Base-by-base conservation (phyloP, 1,140 invertebrate species). In the Bombus turneri region DNA sequence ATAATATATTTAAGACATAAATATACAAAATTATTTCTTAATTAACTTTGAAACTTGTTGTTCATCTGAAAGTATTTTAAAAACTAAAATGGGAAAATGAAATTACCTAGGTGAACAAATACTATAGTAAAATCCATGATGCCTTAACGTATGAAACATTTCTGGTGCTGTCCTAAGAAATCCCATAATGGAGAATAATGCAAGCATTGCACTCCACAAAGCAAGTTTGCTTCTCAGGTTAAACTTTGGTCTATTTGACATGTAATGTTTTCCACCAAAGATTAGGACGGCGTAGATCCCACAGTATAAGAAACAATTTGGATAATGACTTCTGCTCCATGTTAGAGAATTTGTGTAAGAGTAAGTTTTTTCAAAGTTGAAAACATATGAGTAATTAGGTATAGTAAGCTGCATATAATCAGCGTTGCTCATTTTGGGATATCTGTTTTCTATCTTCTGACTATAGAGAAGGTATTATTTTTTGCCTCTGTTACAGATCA, bases 241-340 rank as follows among this genome's bases (percentile, higher is more conserved):
- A 95, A 98, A 99, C 92, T 97, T 97, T 68, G 97, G 97, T 88
- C 99, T 96, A 91, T 97, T 97, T 91, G 98, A 97, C 99, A 99
- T 99, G 91, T 97, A 98, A 91, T 97, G 96, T 95, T 99, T 98
- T 34, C 98, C 98, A 81, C 97, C 97, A 95, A 99, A 99, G 92
- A 99, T 98, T 59, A 99, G 95, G 34, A 99, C 96, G 96, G 99
- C 98, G 93, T 99, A 99, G 85, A 98, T 95, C 80, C 97, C 97
- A 72, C 98, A 97, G 93, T 98, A 98, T 93, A 98, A 98, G 94
- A 99, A 98, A 71, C 98, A 98, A 92, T 97, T 97, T 64, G 98
- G 98, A 99, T 99, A 99, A 95, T 99, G 98, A 85, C 98, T 96
- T 72, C 97, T 96, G 98, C 99, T 99, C 98, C 99, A 99, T 94